phyloP scores from a whole-genome alignment of 2,797 vertebrate genomes.

The Pseudomugil gertrudae region DNA sequence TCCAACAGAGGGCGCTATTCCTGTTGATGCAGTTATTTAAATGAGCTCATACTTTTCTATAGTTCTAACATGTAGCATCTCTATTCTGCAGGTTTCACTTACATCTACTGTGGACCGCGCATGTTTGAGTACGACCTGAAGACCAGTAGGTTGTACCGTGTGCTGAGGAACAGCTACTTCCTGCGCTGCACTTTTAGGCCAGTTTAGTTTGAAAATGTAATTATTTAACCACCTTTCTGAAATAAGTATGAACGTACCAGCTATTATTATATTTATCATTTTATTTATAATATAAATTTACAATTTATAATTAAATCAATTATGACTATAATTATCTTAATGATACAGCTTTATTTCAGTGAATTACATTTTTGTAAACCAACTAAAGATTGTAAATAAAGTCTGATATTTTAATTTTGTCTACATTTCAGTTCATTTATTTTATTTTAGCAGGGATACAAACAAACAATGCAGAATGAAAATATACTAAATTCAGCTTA shows the following conservation, averaged over 20 bases:
- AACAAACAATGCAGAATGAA: background rate
- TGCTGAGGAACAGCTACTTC: constrained; percentile 69
- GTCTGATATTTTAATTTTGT: background rate
- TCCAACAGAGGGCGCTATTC: too few species aligned
- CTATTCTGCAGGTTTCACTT: constrained; percentile 63
- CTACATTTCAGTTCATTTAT: background rate
- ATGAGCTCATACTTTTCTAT: too few species aligned
- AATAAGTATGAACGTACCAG: constrained; percentile 10
- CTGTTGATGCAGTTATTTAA: too few species aligned
- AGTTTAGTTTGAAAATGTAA: background rate
- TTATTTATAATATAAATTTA: too few species aligned
- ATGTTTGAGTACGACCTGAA: constrained; percentile 65
- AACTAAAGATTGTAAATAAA: background rate
- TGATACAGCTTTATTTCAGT: background rate
- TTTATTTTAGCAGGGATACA: background rate
- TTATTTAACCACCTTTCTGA: background rate
- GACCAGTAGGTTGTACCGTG: constrained; percentile 35
- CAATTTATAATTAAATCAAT: background rate
- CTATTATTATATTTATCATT: too few species aligned
- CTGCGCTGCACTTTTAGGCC: constrained; percentile 69
- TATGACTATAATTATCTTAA: background rate
- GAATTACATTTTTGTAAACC: background rate
- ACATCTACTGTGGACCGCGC: constrained; percentile 72
- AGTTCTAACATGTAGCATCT: background rate
- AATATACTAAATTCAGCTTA: background rate